Evolutionary conservation across 2,888 invertebrate genomes (phyloP).

Genomic region (Drosophila helvetica): DNA sequence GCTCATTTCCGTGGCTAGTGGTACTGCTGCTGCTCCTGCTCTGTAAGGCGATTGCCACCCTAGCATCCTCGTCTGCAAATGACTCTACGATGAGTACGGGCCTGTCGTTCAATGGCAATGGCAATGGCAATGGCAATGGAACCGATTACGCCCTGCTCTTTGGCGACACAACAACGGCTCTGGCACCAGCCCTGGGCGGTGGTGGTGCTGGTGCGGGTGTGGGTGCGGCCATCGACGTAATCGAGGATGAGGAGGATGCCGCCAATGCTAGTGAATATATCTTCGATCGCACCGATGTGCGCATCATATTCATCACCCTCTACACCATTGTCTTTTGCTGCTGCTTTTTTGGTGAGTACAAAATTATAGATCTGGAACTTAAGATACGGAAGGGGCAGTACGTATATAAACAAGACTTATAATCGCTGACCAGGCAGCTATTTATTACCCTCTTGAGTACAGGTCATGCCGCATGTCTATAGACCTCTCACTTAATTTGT

Average conservation of each 20-base stretch:
- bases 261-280: constrained; percentile 87
- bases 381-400: background rate
- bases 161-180: constrained; percentile 49
- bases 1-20: constrained; percentile 34
- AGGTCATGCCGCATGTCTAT: background rate
- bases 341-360: constrained; percentile 91
- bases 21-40: constrained; percentile 30
- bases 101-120: background rate
- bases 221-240: constrained; percentile 19
- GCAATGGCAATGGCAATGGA: constrained; percentile 48
- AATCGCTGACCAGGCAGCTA: background rate
- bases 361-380: background rate
- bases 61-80: constrained; percentile 40
- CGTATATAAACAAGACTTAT: background rate
- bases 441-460: too few species aligned
- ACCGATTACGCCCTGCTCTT: constrained; percentile 57
- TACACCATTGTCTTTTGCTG: constrained; percentile 92
- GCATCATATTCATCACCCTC: constrained; percentile 89
- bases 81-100: constrained; percentile 39
- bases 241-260: constrained; percentile 55
- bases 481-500: background rate
- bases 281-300: constrained; percentile 90
- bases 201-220: constrained; percentile 2
- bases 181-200: constrained; percentile 21
- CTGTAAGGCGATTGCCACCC: background rate